phyloP scores from a whole-genome alignment of 2,797 vertebrate species.

The Sebastes flavidus region DNA sequence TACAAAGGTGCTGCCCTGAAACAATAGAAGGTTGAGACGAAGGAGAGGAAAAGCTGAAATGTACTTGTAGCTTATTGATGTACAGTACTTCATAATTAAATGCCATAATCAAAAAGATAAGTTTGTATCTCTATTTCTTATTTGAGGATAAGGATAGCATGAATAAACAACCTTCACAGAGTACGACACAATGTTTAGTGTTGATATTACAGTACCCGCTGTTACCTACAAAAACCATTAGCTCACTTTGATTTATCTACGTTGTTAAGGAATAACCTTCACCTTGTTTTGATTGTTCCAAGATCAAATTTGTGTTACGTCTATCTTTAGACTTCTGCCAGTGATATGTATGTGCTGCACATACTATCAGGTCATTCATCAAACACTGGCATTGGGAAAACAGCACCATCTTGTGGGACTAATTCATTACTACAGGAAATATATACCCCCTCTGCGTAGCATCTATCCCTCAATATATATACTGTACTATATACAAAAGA shows the following conservation, averaged over 20 bases:
- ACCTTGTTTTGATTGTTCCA: neutral
- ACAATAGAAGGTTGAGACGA: slow-evolving; percentile 17
- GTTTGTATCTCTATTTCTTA: neutral
- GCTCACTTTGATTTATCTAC: neutral
- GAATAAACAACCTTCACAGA: neutral
- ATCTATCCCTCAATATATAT: neutral
- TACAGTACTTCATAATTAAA: neutral
- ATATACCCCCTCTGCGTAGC: neutral
- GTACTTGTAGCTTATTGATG: too few species aligned
- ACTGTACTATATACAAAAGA: neutral
- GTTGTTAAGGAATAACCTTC: neutral
- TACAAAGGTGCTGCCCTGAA: slow-evolving; percentile 10
- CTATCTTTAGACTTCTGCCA: neutral
- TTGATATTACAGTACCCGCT: neutral
- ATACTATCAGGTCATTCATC: neutral
- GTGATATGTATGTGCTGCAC: neutral
- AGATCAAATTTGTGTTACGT: neutral
- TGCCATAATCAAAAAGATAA: neutral
- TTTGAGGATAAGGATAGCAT: neutral
- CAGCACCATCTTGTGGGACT: slow-evolving; percentile 41
- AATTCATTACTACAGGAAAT: neutral
- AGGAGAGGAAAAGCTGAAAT: neutral
- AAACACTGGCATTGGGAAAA: neutral
- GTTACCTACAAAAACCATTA: neutral
- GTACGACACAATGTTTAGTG: neutral